Evolutionary conservation across 2,888 invertebrate genomes (phyloP).

Genomic region (Leptinotarsa peninsularis): DNA sequence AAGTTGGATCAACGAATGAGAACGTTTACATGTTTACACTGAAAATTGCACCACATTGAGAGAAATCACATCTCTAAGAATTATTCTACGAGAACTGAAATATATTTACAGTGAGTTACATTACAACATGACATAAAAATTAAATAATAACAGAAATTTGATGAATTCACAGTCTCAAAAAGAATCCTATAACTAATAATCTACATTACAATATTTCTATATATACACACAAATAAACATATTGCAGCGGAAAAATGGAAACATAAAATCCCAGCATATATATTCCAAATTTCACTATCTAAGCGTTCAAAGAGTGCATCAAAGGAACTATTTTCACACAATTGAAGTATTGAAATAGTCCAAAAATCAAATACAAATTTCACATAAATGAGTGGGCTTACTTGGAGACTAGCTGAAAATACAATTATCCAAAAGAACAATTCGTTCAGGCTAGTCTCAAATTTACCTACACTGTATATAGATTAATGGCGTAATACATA

Average conservation of each 20-base stretch:
- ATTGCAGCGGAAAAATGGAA: neutral
- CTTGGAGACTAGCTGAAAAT: too few species aligned
- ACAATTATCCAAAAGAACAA: too few species aligned
- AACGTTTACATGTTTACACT: neutral
- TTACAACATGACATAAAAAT: neutral
- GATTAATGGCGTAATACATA: too few species aligned
- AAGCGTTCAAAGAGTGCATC: too few species aligned
- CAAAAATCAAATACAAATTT: too few species aligned
- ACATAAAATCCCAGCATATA: neutral
- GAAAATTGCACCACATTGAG: slow-evolving; percentile 26
- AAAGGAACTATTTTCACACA: too few species aligned
- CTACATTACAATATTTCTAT: slow-evolving; percentile 12
- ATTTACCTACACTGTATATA: too few species aligned
- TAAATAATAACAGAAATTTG: slow-evolving; percentile 4
- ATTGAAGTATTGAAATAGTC: too few species aligned
- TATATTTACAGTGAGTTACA: neutral
- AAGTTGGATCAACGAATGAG: neutral
- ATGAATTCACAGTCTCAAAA: slow-evolving; percentile 39
- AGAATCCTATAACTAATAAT: slow-evolving; percentile 7
- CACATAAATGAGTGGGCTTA: too few species aligned
- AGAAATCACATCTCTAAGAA: slow-evolving; percentile 2
- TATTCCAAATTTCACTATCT: neutral
- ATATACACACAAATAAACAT: slow-evolving; percentile 18
- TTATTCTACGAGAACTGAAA: slow-evolving; percentile 1
- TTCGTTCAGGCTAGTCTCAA: too few species aligned